Conservation (phyloP, 2,113 vertebrate species). For the Perca schrenkii region DNA sequence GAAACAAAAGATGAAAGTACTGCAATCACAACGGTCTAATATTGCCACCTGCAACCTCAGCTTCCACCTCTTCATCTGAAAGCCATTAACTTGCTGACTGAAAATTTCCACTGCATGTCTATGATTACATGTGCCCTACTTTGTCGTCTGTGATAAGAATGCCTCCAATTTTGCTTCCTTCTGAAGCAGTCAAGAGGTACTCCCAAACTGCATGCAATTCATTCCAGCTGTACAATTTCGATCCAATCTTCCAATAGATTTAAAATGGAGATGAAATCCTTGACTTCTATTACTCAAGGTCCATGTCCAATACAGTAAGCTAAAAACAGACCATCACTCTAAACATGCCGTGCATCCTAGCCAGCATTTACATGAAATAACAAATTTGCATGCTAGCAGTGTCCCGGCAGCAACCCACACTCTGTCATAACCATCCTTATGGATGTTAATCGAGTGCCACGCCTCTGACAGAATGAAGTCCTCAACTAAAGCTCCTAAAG, state of each 20-base stretch:
- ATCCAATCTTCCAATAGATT: conserved; percentile 54
- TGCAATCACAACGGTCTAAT: not conserved
- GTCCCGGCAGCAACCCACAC: not conserved
- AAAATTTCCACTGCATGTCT: not conserved
- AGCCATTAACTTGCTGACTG: conserved; percentile 4
- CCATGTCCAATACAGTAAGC: conserved; percentile 30
- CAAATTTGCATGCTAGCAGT: not conserved
- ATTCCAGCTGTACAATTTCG: conserved; percentile 51
- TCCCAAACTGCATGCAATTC: conserved; percentile 26
- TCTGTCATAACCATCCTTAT: conserved; percentile 38
- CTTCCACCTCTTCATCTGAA: conserved; percentile 10
- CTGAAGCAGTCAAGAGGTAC: conserved; percentile 36
- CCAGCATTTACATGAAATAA: conserved; percentile 14
- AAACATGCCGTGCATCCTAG: conserved; percentile 5
- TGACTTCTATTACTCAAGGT: conserved; percentile 52
- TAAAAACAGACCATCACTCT: conserved; percentile 25
- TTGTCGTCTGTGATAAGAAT: conserved; percentile 43
- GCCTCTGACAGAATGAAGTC: conserved; percentile 56
- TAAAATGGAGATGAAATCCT: conserved; percentile 58
- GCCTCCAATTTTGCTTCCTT: conserved; percentile 50
- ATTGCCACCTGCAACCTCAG: not conserved
- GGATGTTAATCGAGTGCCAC: conserved; percentile 60
- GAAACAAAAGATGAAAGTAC: conserved; percentile 11
- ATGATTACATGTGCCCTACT: conserved; percentile 41
- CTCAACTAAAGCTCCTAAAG: conserved; percentile 52